phyloP scores from a whole-genome alignment of 2,888 invertebrate species.

The Chymomyza caudatula region DNA sequence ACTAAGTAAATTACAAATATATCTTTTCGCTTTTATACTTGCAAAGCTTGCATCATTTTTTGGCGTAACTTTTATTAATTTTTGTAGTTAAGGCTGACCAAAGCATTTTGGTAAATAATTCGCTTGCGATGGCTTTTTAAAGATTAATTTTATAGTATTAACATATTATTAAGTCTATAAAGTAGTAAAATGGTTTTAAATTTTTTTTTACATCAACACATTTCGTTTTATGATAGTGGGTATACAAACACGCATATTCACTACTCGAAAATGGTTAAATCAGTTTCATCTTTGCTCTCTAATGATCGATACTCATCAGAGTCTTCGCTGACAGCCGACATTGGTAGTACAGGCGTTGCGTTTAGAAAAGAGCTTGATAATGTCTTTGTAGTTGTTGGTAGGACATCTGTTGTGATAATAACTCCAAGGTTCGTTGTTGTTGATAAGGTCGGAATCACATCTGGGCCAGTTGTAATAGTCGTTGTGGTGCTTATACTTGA shows the following conservation, averaged over 20 bases:
- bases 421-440: conserved; percentile 6
- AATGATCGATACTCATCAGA: conserved; percentile 78
- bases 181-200: background rate
- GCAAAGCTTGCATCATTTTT: background rate
- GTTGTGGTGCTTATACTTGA: conserved; percentile 13
- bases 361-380: conserved; percentile 7
- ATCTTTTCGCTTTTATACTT: background rate
- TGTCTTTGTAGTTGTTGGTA: conserved; percentile 22
- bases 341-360: conserved; percentile 43
- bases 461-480: background rate
- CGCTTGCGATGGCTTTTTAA: background rate
- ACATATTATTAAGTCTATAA: background rate
- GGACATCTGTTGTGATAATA: conserved; percentile 5
- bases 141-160: background rate
- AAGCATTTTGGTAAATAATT: background rate
- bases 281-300: conserved; percentile 76
- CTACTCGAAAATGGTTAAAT: conserved; percentile 74
- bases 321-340: conserved; percentile 71
- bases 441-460: background rate
- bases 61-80: too few species aligned
- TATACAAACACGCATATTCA: conserved; percentile 16
- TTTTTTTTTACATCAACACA: background rate
- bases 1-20: too few species aligned
- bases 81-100: background rate
- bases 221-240: background rate